These are phyloP conservation scores for Rhincodon typus DNA, from an alignment of 2,797 vertebrate genomes.

Conservation along the genomic window DNA sequence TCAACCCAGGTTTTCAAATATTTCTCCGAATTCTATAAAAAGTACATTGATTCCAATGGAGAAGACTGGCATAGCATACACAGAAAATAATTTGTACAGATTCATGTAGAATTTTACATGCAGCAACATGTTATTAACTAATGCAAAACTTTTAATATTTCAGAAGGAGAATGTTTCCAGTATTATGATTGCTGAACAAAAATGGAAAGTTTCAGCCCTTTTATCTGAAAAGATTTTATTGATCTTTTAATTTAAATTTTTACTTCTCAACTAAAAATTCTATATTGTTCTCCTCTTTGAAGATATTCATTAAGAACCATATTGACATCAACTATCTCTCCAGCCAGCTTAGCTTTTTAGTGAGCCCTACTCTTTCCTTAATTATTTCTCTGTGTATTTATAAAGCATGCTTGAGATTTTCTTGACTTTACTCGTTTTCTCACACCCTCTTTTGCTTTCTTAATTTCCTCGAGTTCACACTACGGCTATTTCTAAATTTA, in stretches of 20 bases:
- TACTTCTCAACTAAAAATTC: background rate
- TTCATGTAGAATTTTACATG: background rate
- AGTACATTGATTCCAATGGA: background rate
- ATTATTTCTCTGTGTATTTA: background rate
- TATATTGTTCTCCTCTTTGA: background rate
- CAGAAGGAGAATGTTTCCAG: background rate
- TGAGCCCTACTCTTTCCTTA: background rate
- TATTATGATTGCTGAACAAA: background rate
- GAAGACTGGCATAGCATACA: background rate
- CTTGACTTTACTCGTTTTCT: background rate
- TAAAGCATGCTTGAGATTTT: background rate
- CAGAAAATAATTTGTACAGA: background rate
- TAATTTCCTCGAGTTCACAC: background rate
- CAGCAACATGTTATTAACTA: background rate
- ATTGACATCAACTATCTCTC: too few species aligned
- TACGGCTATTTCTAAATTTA: background rate
- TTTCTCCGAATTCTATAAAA: background rate
- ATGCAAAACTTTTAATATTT: background rate
- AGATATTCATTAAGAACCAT: background rate
- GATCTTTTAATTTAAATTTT: background rate
- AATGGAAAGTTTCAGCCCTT: background rate
- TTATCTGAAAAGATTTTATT: background rate
- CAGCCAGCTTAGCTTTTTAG: too few species aligned
- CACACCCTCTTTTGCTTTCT: background rate
- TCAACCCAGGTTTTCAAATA: background rate